phyloP scores from a whole-genome alignment of 2,113 vertebrate genomes.

The Callaeas wilsoni region DNA sequence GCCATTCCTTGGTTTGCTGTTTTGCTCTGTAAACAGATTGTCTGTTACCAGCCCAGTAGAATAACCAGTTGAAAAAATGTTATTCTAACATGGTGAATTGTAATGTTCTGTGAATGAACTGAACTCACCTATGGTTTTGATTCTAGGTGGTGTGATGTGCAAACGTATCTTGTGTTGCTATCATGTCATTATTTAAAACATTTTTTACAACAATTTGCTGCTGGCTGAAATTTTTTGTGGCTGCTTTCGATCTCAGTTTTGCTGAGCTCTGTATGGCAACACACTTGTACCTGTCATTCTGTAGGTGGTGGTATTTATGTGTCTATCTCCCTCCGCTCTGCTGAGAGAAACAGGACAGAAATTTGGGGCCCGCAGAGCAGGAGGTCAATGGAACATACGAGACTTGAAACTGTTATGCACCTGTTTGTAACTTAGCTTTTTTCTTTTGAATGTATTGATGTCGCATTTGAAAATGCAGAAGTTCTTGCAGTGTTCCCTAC shows the following conservation, averaged over 20 bases:
- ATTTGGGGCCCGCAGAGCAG: background rate
- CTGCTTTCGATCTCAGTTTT: background rate
- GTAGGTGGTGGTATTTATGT: background rate
- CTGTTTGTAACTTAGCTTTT: background rate
- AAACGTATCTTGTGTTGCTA: background rate
- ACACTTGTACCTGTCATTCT: background rate
- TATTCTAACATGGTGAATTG: background rate
- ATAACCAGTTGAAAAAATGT: background rate
- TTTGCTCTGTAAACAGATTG: background rate
- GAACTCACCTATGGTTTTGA: background rate
- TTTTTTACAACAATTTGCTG: background rate
- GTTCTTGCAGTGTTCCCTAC: background rate
- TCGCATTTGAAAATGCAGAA: background rate
- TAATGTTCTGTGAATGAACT: background rate
- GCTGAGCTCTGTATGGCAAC: background rate
- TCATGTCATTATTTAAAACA: fast-evolving
- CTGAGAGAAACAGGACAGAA: too few species aligned
- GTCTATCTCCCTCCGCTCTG: background rate
- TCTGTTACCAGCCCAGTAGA: background rate
- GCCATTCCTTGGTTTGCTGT: background rate
- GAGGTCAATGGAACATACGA: background rate
- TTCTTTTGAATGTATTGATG: background rate
- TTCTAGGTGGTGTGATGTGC: background rate
- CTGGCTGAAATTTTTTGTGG: background rate
- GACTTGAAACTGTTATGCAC: background rate